These are phyloP conservation scores for Phaethon lepturus DNA, from an alignment of 2,113 vertebrate genomes.

Conservation along the genomic window DNA sequence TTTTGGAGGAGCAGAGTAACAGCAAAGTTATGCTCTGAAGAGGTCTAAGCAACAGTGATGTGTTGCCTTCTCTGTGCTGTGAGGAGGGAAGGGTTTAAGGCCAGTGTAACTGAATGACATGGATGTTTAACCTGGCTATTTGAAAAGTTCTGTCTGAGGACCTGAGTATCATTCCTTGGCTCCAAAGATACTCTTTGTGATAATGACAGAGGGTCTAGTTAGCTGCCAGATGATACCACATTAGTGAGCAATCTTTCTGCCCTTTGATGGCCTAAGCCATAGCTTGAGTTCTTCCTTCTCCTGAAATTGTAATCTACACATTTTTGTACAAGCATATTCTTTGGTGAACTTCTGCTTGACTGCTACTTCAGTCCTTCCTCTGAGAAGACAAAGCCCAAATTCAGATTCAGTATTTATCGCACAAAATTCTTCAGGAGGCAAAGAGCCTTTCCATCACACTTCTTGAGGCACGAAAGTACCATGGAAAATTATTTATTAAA, in stretches of 20 bases:
- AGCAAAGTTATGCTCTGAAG: not conserved
- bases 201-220: not conserved
- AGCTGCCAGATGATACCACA: not conserved
- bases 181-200: not conserved
- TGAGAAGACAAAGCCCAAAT: not conserved
- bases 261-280: not conserved
- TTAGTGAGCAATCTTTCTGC: not conserved
- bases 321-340: not conserved
- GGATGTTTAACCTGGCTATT: not conserved
- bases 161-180: not conserved
- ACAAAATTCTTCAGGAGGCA: not conserved
- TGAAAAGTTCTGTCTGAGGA: not conserved
- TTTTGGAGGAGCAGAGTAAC: not conserved
- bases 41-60: not conserved
- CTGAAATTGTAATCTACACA: not conserved
- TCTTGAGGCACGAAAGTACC: not conserved
- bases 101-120: not conserved
- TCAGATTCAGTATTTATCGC: not conserved
- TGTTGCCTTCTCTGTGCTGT: not conserved
- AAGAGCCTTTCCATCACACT: not conserved
- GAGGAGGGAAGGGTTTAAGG: not conserved
- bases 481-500: slow-evolving; percentile 55
- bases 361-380: not conserved
- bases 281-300: not conserved
- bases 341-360: not conserved